Conservation (phyloP, 2,797 vertebrate species). For the Artibeus lituratus region DNA sequence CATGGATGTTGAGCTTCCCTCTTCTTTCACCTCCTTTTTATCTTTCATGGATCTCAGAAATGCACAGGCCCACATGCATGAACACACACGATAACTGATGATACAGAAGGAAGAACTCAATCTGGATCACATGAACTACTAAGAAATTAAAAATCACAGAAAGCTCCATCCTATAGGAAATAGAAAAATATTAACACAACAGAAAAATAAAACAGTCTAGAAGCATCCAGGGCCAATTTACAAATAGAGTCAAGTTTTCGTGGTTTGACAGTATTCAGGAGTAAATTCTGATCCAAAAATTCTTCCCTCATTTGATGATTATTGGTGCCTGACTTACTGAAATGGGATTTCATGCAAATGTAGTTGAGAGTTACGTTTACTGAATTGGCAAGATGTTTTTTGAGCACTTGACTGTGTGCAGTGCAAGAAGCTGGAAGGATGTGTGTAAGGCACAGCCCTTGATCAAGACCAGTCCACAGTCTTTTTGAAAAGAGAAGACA, state of each 20-base stretch:
- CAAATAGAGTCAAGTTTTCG: not conserved
- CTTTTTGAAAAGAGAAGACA: not conserved
- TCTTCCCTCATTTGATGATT: not conserved
- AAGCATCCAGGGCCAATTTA: not conserved
- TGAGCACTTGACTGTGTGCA: not conserved
- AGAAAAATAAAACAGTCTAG: not conserved
- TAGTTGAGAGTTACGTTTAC: not conserved
- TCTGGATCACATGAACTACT: not conserved
- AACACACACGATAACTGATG: accelerated
- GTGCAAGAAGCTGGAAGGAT: not conserved
- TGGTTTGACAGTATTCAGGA: not conserved
- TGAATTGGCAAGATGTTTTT: not conserved
- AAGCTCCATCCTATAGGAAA: not conserved
- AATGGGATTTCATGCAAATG: not conserved
- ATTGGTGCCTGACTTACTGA: not conserved
- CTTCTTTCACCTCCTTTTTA: not conserved
- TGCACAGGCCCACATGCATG: accelerated
- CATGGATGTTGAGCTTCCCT: not conserved
- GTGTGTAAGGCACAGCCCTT: not conserved
- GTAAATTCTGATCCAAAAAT: not conserved
- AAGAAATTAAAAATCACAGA: not conserved
- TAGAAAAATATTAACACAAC: not conserved
- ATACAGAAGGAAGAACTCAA: not conserved
- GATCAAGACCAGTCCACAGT: not conserved
- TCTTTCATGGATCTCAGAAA: not conserved